phyloP scores from a whole-genome alignment of 2,888 invertebrate species.

The Hydrotaea diabolus region DNA sequence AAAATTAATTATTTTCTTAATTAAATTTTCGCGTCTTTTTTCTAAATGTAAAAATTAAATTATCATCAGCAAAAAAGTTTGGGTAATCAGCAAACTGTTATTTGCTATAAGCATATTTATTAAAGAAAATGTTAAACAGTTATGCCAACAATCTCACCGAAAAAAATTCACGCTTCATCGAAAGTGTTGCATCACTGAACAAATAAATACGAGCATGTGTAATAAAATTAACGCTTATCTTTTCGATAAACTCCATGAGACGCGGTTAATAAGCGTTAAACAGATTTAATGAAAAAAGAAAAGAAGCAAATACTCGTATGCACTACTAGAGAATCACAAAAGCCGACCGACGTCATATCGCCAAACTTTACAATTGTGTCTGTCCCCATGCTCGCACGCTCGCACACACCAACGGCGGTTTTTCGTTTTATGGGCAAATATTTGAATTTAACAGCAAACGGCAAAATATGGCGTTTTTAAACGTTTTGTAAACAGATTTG shows the following conservation, averaged over 20 bases:
- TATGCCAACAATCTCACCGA: neutral
- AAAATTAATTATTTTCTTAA: too few relatives aligned
- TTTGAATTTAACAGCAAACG: neutral
- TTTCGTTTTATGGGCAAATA: neutral
- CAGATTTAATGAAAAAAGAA: slow-evolving; percentile 1
- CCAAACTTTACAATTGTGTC: neutral
- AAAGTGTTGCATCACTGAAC: neutral
- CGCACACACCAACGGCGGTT: neutral
- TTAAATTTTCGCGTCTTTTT: too few relatives aligned
- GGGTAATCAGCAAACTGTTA: too few relatives aligned
- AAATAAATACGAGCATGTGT: neutral
- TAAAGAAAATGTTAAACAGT: too few relatives aligned
- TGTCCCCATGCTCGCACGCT: neutral
- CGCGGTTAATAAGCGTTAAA: neutral
- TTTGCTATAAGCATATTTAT: too few relatives aligned
- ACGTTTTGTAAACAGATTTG: slow-evolving; percentile 23
- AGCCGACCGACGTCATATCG: neutral
- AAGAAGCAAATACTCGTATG: too few relatives aligned
- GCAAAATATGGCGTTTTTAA: neutral
- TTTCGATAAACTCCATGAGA: neutral
- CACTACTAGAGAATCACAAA: neutral
- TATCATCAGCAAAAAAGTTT: too few relatives aligned
- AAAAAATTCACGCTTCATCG: neutral
- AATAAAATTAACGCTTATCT: neutral
- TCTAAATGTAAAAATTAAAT: too few relatives aligned